These are phyloP conservation scores for Phoeniculus purpureus DNA, from an alignment of 2,797 vertebrate genomes.

Conservation along the genomic window DNA sequence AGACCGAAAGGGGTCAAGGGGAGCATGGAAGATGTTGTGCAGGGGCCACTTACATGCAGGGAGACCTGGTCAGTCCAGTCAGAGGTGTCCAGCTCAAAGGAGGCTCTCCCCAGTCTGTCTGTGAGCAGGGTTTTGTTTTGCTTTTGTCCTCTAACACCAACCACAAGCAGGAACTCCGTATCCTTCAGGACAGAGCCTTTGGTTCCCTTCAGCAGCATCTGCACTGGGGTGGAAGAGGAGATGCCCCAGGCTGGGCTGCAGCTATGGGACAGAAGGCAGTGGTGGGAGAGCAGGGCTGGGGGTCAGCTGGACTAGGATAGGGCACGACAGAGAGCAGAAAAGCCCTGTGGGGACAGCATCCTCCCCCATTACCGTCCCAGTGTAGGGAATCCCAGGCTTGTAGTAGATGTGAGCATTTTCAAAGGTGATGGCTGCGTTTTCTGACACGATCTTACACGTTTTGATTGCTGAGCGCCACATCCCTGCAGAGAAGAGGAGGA, in stretches of 20 bases:
- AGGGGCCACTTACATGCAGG: background rate
- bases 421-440: fast-evolving
- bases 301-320: background rate
- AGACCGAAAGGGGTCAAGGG: background rate
- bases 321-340: background rate
- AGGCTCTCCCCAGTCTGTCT: background rate
- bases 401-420: fast-evolving
- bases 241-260: background rate
- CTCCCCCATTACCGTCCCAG: background rate
- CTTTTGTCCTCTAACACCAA: fast-evolving
- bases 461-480: background rate
- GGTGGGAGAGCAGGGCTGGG: background rate
- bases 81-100: background rate
- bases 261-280: background rate
- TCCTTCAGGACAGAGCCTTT: background rate
- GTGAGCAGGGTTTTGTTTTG: background rate
- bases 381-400: background rate
- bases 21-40: background rate
- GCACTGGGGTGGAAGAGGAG: background rate
- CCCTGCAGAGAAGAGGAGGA: background rate
- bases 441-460: fast-evolving
- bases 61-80: fast-evolving
- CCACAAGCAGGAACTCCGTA: background rate
- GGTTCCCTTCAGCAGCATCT: background rate
- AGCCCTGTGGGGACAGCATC: background rate